Evolutionary conservation across 2,888 invertebrate genomes (phyloP).

Genomic region (Drosophila lacicola): DNA sequence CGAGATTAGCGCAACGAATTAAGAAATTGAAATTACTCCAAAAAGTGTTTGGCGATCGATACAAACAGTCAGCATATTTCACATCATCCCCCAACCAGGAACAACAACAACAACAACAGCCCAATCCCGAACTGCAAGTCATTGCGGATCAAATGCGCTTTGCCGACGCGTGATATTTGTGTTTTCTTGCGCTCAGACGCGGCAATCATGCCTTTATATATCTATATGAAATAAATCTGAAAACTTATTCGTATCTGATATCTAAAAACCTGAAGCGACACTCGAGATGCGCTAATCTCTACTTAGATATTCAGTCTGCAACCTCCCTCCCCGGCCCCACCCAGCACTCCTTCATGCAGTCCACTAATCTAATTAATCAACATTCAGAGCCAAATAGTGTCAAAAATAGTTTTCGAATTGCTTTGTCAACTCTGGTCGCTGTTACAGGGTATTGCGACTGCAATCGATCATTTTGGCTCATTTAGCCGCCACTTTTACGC

Average conservation of each 20-base stretch:
- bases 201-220: slow-evolving; percentile 42
- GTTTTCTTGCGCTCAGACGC: slow-evolving; percentile 35
- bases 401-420: slow-evolving; percentile 49
- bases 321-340: not conserved
- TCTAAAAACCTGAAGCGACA: slow-evolving; percentile 21
- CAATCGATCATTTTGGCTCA: slow-evolving; percentile 66
- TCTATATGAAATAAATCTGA: slow-evolving; percentile 21
- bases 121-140: slow-evolving; percentile 55
- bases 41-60: slow-evolving; percentile 78
- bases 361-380: slow-evolving; percentile 75
- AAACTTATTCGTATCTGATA: slow-evolving; percentile 17
- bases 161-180: slow-evolving; percentile 72
- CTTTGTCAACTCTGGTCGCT: slow-evolving; percentile 44
- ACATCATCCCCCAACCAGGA: slow-evolving; percentile 30
- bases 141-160: slow-evolving; percentile 74
- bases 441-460: slow-evolving; percentile 38
- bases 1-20: slow-evolving; percentile 83
- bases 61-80: slow-evolving; percentile 75
- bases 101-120: slow-evolving; percentile 30
- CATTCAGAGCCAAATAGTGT: slow-evolving; percentile 67
- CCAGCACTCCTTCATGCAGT: not conserved
- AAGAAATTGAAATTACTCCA: slow-evolving; percentile 82
- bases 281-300: slow-evolving; percentile 70
- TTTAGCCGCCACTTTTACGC: slow-evolving; percentile 70
- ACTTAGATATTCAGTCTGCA: not conserved